phyloP scores from a whole-genome alignment of 2,797 vertebrate species.

The Microcaecilia unicolor region DNA sequence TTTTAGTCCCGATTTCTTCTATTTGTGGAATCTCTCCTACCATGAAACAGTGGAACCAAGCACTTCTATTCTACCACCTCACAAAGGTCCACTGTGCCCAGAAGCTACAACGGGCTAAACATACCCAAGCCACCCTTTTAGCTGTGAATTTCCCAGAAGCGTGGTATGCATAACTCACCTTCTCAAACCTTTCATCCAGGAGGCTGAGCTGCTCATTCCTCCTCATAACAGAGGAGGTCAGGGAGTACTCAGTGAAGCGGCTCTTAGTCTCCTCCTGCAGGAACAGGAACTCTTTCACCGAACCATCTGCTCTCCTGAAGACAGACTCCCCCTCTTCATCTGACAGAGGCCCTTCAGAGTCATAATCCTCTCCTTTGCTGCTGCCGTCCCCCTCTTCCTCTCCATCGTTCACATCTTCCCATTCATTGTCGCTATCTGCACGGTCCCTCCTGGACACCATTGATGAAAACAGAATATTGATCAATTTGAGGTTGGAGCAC shows the following conservation, averaged over 20 bases:
- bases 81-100: no score
- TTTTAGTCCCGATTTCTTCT: no score
- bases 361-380: constrained; percentile 27
- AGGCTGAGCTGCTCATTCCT: constrained; percentile 87
- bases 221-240: constrained; percentile 87
- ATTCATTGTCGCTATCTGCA: constrained; percentile 63
- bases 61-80: no score
- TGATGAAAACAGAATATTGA: no score
- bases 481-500: no score
- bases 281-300: constrained; percentile 59
- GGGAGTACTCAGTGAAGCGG: constrained; percentile 90
- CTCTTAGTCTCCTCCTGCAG: constrained; percentile 87
- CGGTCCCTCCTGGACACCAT: no score
- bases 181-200: constrained; percentile 90
- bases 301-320: background rate
- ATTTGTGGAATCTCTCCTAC: no score
- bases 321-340: constrained; percentile 24
- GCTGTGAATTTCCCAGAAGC: background rate
- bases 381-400: constrained; percentile 16
- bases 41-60: no score
- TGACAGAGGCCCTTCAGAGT: constrained; percentile 62
- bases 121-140: background rate
- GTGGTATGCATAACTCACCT: constrained; percentile 47
- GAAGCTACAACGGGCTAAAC: no score
- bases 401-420: constrained; percentile 70